These are phyloP conservation scores for Callaeas wilsoni DNA, from an alignment of 2,113 vertebrate genomes.

Conservation along the genomic window DNA sequence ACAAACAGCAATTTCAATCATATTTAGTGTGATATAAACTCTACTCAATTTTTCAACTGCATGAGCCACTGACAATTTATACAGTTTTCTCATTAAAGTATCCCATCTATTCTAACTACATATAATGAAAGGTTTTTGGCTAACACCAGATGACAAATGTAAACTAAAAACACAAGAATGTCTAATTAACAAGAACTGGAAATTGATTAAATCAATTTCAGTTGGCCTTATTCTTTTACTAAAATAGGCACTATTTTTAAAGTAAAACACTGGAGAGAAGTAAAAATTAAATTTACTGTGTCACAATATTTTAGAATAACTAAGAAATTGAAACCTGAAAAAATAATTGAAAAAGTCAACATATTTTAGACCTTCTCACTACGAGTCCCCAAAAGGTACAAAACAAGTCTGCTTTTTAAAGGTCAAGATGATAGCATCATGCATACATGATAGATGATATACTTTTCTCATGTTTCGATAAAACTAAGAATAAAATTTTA, in stretches of 20 bases:
- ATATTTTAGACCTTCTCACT: not conserved
- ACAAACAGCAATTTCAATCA: not conserved
- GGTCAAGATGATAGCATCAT: not conserved
- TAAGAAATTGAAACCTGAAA: not conserved
- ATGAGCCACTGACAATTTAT: not conserved
- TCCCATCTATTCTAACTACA: not conserved
- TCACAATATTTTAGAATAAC: not conserved
- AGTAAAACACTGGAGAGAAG: not conserved
- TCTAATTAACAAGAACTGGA: not conserved
- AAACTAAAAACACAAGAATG: not conserved
- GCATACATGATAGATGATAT: not conserved
- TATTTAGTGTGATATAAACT: not conserved
- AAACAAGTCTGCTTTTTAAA: not conserved
- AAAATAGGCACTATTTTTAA: not conserved
- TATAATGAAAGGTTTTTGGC: not conserved
- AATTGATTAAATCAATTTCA: not conserved
- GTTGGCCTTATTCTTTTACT: not conserved
- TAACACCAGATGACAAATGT: not conserved
- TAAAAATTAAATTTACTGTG: not conserved
- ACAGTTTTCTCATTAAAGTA: not conserved
- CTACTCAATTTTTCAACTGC: not conserved
- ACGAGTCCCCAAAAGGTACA: not conserved
- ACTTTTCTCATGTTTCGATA: not conserved
- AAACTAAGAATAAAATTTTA: not conserved
- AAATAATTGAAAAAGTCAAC: not conserved